Base-by-base conservation (phyloP, 1,140 invertebrate species). In the Brachionus rotundiformis region DNA sequence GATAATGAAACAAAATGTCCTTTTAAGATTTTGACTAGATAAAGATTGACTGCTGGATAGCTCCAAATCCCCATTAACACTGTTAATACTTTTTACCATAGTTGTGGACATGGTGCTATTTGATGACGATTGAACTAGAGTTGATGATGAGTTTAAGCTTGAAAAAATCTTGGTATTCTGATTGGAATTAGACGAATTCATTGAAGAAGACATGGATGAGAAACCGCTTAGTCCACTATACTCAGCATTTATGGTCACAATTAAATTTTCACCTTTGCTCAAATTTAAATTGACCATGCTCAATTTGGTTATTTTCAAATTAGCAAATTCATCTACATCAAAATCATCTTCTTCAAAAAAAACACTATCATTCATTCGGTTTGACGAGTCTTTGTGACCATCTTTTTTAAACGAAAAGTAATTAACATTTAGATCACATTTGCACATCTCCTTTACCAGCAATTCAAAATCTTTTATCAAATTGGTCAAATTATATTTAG, bases 401-500 rank as follows among this genome's bases (percentile, higher is more conserved):
- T 73, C 25, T 25, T 47, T 44, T 39, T 79, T 79, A 39, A 79
- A 79, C 16, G 76, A 33, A 63, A 29, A 79, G 23, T 59, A 63
- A 59, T 79, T 79, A 13, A 54, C 47, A 19, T 31, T 39, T 11
- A 79, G n/a, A 0, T 79, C 76, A 63, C 27, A 33, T 41, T 79
- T 79, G 29, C 29, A 59, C 8, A 79, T 59, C 8, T 79, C 76
- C 36, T 79, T 54, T 8, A 79, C 5, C 19, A 27, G 23, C 1
- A 13, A 11, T 33, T 79, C 76, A 19, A 79, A 54, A 11, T 79
- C 76, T n/a, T 63, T 79, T 7, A 79, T 16, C 19, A 79, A 31
- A 79, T 61, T 79, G 6, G 29, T 23, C 59, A 79, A 63, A 79
- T 79, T 79, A 39, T 79, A 79, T 25, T 79, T 79, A n/a, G 47